These are phyloP conservation scores for Halocaridina rubra DNA, from an alignment of 2,888 invertebrate species.

Conservation along the genomic window DNA sequence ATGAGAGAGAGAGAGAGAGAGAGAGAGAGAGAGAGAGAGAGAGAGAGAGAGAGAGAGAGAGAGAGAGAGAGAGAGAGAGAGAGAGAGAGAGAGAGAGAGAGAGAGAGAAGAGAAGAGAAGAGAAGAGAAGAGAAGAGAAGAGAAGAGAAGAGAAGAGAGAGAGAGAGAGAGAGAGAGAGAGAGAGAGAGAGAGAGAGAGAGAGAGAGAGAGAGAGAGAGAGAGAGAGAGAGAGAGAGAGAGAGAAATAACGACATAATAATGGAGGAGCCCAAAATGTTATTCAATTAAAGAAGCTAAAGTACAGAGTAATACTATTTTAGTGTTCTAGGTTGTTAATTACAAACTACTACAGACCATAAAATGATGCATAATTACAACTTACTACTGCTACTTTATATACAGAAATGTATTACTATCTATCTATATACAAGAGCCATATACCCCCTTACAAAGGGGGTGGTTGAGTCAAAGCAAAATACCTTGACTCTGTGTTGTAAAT, in stretches of 20 bases:
- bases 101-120: neutral
- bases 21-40: conserved; percentile 1
- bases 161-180: neutral
- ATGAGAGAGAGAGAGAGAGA: neutral
- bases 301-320: too few relatives aligned
- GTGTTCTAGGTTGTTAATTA: too few relatives aligned
- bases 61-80: neutral
- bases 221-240: conserved; percentile 1
- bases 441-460: too few relatives aligned
- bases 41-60: neutral
- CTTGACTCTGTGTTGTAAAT: too few relatives aligned
- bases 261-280: neutral
- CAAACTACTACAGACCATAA: too few relatives aligned
- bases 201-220: conserved; percentile 1
- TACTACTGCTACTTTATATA: too few relatives aligned
- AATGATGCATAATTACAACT: too few relatives aligned
- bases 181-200: neutral
- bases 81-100: neutral
- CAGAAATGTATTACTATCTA: too few relatives aligned
- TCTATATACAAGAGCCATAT: too few relatives aligned
- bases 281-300: too few relatives aligned
- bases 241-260: neutral
- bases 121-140: neutral
- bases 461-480: too few relatives aligned
- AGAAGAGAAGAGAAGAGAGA: neutral